phyloP scores from a whole-genome alignment of 2,113 vertebrate species.

The Eclectus roratus region DNA sequence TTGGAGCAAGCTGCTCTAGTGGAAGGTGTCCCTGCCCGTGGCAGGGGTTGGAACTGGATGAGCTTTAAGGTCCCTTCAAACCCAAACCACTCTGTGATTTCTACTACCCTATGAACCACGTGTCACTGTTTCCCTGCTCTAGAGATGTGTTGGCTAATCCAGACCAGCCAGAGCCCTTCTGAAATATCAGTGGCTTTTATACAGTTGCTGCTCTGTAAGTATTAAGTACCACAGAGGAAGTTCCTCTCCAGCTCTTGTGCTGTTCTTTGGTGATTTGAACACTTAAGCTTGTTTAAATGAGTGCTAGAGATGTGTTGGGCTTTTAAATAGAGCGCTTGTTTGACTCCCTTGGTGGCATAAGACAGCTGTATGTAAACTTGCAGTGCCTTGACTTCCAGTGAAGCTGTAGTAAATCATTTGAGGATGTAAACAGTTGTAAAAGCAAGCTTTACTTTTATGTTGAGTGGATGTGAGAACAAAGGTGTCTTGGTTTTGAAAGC shows the following conservation, averaged over 20 bases:
- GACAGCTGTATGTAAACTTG: background rate
- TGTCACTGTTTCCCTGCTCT: rapidly evolving
- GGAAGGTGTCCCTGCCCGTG: background rate
- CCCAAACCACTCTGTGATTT: background rate
- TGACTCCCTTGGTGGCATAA: background rate
- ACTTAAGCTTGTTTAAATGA: background rate
- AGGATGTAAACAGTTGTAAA: background rate
- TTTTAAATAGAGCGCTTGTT: rapidly evolving
- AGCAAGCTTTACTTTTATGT: background rate
- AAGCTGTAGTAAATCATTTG: background rate
- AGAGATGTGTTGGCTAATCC: background rate
- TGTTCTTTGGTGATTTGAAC: background rate
- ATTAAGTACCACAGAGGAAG: background rate
- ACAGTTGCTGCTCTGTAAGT: background rate
- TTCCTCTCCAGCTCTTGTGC: background rate
- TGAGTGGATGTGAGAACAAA: background rate
- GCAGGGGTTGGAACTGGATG: background rate
- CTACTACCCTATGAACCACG: background rate
- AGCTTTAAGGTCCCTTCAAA: background rate
- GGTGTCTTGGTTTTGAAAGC: background rate
- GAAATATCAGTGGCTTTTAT: conserved; percentile 9
- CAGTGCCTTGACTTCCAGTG: background rate
- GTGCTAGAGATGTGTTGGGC: background rate
- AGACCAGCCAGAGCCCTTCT: background rate
- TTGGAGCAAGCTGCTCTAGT: background rate